phyloP scores from a whole-genome alignment of 2,113 vertebrate species.

The Larimichthys polyactis region DNA sequence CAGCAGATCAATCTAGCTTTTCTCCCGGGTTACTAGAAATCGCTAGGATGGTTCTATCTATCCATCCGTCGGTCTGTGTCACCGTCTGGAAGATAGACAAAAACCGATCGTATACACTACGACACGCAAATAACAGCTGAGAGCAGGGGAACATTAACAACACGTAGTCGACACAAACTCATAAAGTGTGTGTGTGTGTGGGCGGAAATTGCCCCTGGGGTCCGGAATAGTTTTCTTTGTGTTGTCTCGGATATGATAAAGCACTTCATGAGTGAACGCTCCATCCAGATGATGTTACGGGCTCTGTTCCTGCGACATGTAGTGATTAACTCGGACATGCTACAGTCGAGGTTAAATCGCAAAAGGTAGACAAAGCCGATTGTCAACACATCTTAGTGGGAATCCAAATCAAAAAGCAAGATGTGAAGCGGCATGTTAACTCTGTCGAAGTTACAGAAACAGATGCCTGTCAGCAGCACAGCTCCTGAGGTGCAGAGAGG shows the following conservation, averaged over 20 bases:
- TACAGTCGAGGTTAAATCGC: not conserved
- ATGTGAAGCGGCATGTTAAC: not conserved
- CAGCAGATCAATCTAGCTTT: constrained; percentile 5
- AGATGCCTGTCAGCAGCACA: not conserved
- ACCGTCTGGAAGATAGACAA: not conserved
- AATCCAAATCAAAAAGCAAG: not conserved
- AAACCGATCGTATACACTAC: not conserved
- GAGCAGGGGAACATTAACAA: not conserved
- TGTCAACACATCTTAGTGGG: not conserved
- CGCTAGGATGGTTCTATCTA: not conserved
- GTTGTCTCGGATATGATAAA: constrained; percentile 4
- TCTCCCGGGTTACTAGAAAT: constrained; percentile 26
- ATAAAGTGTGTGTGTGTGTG: not conserved
- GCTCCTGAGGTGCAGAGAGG: not conserved
- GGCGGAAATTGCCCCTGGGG: not conserved
- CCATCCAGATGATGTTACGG: too few relatives aligned
- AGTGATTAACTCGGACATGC: not conserved
- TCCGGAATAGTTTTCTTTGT: not conserved
- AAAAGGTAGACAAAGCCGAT: not conserved
- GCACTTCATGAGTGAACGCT: not conserved
- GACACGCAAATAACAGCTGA: not conserved
- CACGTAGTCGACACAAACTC: not conserved
- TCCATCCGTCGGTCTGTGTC: not conserved
- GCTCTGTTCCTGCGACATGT: not conserved
- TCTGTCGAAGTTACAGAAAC: not conserved